Base-by-base conservation (phyloP, 1,140 invertebrate species). In the Rhagoletis pomonella region DNA sequence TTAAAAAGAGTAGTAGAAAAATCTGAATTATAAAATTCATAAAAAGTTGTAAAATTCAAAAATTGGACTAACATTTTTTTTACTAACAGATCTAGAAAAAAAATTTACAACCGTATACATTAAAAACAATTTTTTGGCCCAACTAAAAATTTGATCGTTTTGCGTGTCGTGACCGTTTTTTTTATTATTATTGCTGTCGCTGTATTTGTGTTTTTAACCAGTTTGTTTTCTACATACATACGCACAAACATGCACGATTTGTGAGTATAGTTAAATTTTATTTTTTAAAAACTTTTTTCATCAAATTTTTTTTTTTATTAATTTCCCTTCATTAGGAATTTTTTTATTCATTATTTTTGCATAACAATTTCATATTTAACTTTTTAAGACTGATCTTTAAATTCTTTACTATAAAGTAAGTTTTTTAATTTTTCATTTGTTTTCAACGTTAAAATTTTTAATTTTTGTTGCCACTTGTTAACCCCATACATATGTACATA, bases 181-280 rank as follows among this genome's bases (percentile, higher is more conserved):
- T 81, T 81, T 44, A 39, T 47, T 47, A 50, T 73, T 19, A 73
- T 0, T 73, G 47, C 73, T 81, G 73, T 81, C 73, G 73, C 47
- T 55, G 73, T 55, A 12, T 81, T 81, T 81, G 55, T 55, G 55
- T 81, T 55, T 81, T 81, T 81, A 81, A 81, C 47, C 14, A n/a
- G 73, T 55, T 81, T 64, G 60, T 67, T 86, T 47, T 86, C 85
- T 62, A 86, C 44, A 86, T 19, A 86, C 19, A 86, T 19, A 86
- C 19, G 62, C 19, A 86, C 44, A 62, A 60, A 86, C 39, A 64
- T 44, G 58, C 14, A 86, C n/a, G 29, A 59, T 85, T 85, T 85
- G 85, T 86, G 85, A 86, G 85, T 86, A 86, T 86, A 85, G 59
- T 29, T 4, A 17, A 86, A 42, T 50, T 29, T 0, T 39, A 44